Evolutionary conservation across 1,140 invertebrate species (phyloP), one percentile per base, ranked within the genome.

Genomic region (Druon quercuslanigerum): DNA sequence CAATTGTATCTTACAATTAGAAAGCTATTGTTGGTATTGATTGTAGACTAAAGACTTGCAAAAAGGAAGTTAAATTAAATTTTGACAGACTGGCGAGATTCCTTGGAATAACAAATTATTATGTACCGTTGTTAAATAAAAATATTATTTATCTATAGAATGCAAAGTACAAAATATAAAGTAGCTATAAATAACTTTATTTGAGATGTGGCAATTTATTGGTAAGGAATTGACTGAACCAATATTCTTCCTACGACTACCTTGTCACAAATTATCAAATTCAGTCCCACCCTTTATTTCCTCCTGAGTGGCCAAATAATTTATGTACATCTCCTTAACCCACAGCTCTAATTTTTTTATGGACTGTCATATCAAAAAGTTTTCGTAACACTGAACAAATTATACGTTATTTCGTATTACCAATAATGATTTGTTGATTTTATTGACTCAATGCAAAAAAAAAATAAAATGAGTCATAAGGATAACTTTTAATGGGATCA

Each of bases 321-420:
- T 60, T 60, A 60, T 60, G 57, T 60, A 60, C 57, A 57, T 25
- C 56, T 20, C 19, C 56, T 57, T 57, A 57, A 25, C 56, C 56
- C 33, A 25, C 20, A 60, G 13, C 33, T 60, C 57, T 16, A 60
- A 60, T 60, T 60, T 60, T 60, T 60, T 60, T 60, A 60, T 33
- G 11, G 12, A 60, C 20, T 60, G 57, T 14, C 57, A 60, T 19
- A 33, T 60, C 20, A 12, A 6, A 33, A 33, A 33, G 25, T 60
- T 60, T 60, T 60, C 57, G 25, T 25, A 11, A 6, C 13, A 40
- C 8, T 25, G 12, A 14, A 33, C 33, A 20, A 60, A 60, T 60
- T 60, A 33, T 33, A 60, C 57, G 16, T 60, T 33, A 12, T 25
- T 25, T 25, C 20, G 25, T 14, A 60, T 60, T 33, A 33, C 11